A percentile compares a stretch with the other conserved stretches of the same genome.
Evolutionary conservation across 2,888 invertebrate genomes (phyloP).

Genomic region (Oligia fasciuncula): DNA sequence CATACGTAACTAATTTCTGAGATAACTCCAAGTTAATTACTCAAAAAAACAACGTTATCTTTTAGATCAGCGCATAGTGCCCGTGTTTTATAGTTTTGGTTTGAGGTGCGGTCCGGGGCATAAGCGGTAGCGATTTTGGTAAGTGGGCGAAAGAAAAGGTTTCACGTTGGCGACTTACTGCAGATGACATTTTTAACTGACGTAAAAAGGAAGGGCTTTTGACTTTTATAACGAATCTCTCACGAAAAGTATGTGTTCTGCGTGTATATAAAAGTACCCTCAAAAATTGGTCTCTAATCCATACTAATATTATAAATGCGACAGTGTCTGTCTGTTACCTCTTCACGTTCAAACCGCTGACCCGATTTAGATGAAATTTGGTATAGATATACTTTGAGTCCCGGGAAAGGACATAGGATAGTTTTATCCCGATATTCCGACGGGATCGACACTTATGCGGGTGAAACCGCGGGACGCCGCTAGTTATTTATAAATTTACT

Average conservation of each 20-base stretch:
- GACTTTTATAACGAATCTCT: neutral
- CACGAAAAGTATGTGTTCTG: neutral
- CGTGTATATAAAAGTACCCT: neutral
- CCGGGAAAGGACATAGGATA: too few relatives aligned
- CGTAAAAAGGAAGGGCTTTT: neutral
- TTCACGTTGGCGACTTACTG: too few relatives aligned
- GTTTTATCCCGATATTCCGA: too few relatives aligned
- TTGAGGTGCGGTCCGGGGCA: conserved; percentile 53
- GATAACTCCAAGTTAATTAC: conserved; percentile 75
- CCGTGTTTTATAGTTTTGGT: conserved; percentile 71
- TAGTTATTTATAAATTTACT: neutral
- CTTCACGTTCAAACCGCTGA: too few relatives aligned
- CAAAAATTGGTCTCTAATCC: neutral
- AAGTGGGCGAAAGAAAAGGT: neutral
- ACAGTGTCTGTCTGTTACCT: too few relatives aligned
- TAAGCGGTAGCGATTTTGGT: conserved; percentile 64
- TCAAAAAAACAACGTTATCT: conserved; percentile 78
- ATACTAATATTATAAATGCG: too few relatives aligned
- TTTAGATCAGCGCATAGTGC: conserved; percentile 72
- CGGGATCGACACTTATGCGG: too few relatives aligned
- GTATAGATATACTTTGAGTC: too few relatives aligned
- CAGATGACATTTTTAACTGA: too few relatives aligned
- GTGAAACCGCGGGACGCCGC: too few relatives aligned
- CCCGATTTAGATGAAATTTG: too few relatives aligned
- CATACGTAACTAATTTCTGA: conserved; percentile 59